These are phyloP conservation scores for Himalopsyche japonica DNA, from an alignment of 2,888 invertebrate genomes.

Conservation along the genomic window DNA sequence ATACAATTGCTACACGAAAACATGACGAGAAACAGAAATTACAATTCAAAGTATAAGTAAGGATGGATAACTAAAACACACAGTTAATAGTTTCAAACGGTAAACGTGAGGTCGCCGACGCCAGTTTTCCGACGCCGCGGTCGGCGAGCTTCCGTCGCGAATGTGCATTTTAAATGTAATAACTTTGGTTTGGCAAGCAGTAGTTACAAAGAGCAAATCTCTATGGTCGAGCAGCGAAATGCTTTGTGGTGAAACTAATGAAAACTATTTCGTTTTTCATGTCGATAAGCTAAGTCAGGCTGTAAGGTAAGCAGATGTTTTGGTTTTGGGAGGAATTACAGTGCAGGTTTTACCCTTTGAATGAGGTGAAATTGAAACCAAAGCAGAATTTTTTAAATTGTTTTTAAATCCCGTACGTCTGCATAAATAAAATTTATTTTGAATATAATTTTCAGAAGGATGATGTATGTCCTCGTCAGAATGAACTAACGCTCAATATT, in stretches of 20 bases:
- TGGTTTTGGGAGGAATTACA: not conserved
- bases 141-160: not conserved
- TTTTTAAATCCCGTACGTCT: not conserved
- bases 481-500: too few relatives aligned
- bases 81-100: not conserved
- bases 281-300: not conserved
- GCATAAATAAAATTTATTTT: too few relatives aligned
- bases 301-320: not conserved
- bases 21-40: too few relatives aligned
- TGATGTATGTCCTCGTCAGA: too few relatives aligned
- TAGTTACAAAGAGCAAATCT: not conserved
- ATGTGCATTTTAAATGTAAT: slow-evolving; percentile 24
- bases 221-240: not conserved
- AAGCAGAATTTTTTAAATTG: not conserved
- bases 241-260: slow-evolving; percentile 15
- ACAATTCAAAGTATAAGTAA: not conserved
- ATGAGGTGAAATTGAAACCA: not conserved
- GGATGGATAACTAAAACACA: not conserved
- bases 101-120: not conserved
- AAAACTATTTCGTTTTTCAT: slow-evolving; percentile 9
- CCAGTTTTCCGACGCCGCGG: not conserved
- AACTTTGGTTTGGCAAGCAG: slow-evolving; percentile 23
- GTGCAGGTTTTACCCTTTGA: not conserved
- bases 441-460: too few relatives aligned
- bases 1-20: too few relatives aligned